phyloP scores from a whole-genome alignment of 1,140 invertebrate genomes.

The Galleria mellonella region DNA sequence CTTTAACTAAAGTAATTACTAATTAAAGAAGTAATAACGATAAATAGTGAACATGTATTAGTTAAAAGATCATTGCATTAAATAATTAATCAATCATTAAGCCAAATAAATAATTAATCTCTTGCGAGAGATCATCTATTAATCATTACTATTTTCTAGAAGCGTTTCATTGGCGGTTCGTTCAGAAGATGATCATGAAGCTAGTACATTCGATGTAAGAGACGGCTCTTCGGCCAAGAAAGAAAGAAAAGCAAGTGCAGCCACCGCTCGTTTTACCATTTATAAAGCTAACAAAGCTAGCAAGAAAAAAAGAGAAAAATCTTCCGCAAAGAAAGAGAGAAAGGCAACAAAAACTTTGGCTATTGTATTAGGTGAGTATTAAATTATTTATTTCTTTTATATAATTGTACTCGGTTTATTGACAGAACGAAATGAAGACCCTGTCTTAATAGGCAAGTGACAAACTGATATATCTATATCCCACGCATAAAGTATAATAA shows the following conservation, averaged over 20 bases:
- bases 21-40: too few species aligned
- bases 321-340: constrained; percentile 94
- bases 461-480: too few species aligned
- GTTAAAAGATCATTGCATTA: too few species aligned
- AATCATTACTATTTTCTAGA: constrained; percentile 36
- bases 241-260: constrained; percentile 78
- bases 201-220: constrained; percentile 46
- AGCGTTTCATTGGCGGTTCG: constrained; percentile 71
- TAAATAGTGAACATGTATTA: too few species aligned
- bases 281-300: constrained; percentile 96
- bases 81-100: too few species aligned
- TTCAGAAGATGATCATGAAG: constrained; percentile 62
- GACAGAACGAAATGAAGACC: too few species aligned
- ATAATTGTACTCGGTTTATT: too few species aligned
- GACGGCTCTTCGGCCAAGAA: constrained; percentile 76
- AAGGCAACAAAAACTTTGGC: constrained; percentile 99
- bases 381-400: not conserved
- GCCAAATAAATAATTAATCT: too few species aligned
- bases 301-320: constrained; percentile 95
- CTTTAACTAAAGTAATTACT: too few species aligned
- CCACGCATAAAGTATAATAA: too few species aligned
- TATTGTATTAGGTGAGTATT: constrained; percentile 95
- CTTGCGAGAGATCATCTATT: too few species aligned
- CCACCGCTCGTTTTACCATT: constrained; percentile 89
- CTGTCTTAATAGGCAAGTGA: too few species aligned